Evolutionary conservation across 23 tunicate species (phyloP).

Genomic region (Phallusia fumigata): DNA sequence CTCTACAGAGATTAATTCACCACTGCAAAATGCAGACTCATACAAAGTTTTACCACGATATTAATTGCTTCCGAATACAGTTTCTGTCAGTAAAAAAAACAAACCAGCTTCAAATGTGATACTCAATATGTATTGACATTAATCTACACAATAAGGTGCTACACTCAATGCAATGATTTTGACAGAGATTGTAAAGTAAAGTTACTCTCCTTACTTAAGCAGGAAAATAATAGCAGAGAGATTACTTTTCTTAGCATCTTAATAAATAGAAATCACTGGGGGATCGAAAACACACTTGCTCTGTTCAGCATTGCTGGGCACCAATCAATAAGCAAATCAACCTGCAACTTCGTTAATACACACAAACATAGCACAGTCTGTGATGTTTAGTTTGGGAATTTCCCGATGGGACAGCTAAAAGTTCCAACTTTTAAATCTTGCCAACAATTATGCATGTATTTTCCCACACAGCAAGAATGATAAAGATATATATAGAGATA

Average conservation of each 20-base stretch:
- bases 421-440: too few relatives aligned
- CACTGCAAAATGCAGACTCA: too few relatives aligned
- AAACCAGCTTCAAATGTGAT: background rate
- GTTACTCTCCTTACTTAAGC: background rate
- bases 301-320: background rate
- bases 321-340: constrained; percentile 7
- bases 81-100: background rate
- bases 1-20: too few relatives aligned
- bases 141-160: constrained; percentile 10
- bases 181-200: background rate
- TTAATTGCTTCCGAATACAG: too few relatives aligned
- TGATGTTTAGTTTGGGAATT: background rate
- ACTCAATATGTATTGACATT: constrained; percentile 10
- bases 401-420: too few relatives aligned
- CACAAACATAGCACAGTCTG: background rate
- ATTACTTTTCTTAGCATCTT: background rate
- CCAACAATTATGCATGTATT: too few relatives aligned
- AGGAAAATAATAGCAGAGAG: background rate
- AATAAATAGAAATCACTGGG: constrained; percentile 9
- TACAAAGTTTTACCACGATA: too few relatives aligned
- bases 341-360: background rate
- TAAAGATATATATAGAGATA: too few relatives aligned
- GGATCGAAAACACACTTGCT: background rate
- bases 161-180: constrained; percentile 1
- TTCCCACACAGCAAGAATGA: too few relatives aligned